Evolutionary conservation across 2,888 invertebrate species (phyloP).

Genomic region (Diaperis boleti): DNA sequence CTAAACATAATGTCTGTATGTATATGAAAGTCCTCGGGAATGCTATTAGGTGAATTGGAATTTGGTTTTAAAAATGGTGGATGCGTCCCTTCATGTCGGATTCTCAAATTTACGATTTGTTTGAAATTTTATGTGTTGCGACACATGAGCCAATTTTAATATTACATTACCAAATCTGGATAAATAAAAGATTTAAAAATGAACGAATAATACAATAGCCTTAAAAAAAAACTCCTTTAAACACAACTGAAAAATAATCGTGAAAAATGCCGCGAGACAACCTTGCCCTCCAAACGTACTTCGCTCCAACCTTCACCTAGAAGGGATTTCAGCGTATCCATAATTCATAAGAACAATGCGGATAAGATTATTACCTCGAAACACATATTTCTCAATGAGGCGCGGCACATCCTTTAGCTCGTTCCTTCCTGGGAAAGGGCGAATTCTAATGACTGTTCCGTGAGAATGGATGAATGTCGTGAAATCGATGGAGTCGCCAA

Average conservation of each 20-base stretch:
- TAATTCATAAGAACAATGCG: neutral
- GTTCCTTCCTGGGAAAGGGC: neutral
- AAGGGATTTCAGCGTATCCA: neutral
- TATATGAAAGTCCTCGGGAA: too few relatives aligned
- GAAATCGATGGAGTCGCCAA: constrained; percentile 31
- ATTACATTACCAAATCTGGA: too few relatives aligned
- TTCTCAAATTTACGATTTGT: too few relatives aligned
- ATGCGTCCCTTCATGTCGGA: too few relatives aligned
- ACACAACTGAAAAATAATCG: neutral
- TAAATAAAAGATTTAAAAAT: too few relatives aligned
- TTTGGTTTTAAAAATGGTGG: too few relatives aligned
- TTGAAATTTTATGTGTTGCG: too few relatives aligned
- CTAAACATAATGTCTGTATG: too few relatives aligned
- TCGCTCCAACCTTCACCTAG: neutral
- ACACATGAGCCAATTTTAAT: too few relatives aligned
- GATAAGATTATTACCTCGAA: too few relatives aligned
- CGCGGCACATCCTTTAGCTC: neutral
- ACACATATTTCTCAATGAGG: neutral
- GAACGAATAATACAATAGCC: too few relatives aligned
- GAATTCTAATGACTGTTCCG: constrained; percentile 4
- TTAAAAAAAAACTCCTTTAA: neutral
- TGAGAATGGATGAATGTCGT: constrained; percentile 27
- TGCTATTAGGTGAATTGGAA: too few relatives aligned
- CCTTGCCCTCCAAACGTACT: neutral
- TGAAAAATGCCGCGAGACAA: neutral